A percentile compares a stretch with the other conserved stretches of the same genome.
Conservation (phyloP, 2,797 vertebrate species). For the Argentina silus region DNA sequence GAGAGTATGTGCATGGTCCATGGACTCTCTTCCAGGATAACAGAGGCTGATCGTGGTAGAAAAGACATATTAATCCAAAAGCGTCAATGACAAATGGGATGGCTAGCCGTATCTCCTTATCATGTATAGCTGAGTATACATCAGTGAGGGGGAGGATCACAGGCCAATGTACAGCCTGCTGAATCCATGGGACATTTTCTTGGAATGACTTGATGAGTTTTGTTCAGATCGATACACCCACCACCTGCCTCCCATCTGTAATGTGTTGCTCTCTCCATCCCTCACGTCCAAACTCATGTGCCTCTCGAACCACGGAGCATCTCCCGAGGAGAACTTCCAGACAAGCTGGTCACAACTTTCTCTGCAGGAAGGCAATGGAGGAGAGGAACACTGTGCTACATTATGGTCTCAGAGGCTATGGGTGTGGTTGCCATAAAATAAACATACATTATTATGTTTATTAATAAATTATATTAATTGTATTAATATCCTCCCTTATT, state of each 20-base stretch:
- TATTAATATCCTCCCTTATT: too few species aligned
- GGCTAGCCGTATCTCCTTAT: constrained; percentile 25
- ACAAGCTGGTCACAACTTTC: constrained; percentile 41
- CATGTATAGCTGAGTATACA: constrained; percentile 48
- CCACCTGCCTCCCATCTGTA: constrained; percentile 59
- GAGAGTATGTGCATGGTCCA: background rate
- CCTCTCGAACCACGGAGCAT: constrained; percentile 18
- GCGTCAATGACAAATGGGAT: background rate
- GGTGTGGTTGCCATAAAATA: background rate
- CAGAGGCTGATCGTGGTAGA: background rate
- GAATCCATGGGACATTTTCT: constrained; percentile 62
- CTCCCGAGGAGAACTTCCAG: constrained; percentile 30
- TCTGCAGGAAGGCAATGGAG: constrained; percentile 8
- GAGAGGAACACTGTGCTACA: constrained; percentile 34
- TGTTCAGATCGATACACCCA: constrained; percentile 60
- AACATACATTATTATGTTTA: background rate
- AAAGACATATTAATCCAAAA: background rate
- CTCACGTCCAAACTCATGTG: constrained; percentile 34
- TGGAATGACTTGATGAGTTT: constrained; percentile 71
- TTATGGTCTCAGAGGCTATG: constrained; percentile 47
- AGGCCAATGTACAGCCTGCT: constrained; percentile 27
- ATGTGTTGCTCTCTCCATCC: constrained; percentile 43
- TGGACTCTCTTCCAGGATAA: background rate
- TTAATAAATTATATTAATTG: too few species aligned
- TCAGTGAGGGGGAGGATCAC: constrained; percentile 42